phyloP scores from a whole-genome alignment of 2,888 invertebrate genomes.

The Tryphoninae sp. region DNA sequence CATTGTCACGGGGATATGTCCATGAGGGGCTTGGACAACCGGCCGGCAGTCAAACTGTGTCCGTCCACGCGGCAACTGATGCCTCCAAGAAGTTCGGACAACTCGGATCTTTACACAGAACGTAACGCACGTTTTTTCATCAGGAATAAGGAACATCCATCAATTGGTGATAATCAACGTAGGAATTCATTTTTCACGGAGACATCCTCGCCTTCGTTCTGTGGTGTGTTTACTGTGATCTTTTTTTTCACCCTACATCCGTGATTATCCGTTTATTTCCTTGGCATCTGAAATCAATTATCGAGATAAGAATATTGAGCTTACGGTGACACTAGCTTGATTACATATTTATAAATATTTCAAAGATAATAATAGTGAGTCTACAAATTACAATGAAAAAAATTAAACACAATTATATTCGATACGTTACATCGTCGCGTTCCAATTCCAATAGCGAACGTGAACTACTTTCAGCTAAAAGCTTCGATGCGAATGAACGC shows the following conservation, averaged over 20 bases:
- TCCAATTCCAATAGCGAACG: too few species aligned
- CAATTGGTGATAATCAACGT: constrained; percentile 22
- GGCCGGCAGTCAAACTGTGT: constrained; percentile 66
- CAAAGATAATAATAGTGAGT: too few species aligned
- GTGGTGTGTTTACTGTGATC: constrained; percentile 54
- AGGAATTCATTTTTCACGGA: constrained; percentile 38
- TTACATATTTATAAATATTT: too few species aligned
- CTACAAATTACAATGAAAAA: too few species aligned
- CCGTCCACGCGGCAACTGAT: constrained; percentile 61
- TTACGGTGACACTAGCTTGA: too few species aligned
- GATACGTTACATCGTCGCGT: too few species aligned
- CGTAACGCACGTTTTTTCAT: constrained; percentile 16
- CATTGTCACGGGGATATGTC: constrained; percentile 33
- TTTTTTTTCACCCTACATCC: neutral
- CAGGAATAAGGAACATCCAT: constrained; percentile 1
- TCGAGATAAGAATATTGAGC: too few species aligned
- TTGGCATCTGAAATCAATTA: too few species aligned
- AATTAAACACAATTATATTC: too few species aligned
- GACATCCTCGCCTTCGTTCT: constrained; percentile 43
- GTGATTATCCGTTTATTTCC: too few species aligned
- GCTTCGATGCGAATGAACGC: too few species aligned
- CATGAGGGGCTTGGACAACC: constrained; percentile 58
- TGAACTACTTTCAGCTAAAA: too few species aligned
- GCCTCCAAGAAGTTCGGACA: constrained; percentile 44
- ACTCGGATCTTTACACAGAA: constrained; percentile 20